Base-by-base conservation (phyloP, 2,888 invertebrate species). In the Mesoligia furuncula region DNA sequence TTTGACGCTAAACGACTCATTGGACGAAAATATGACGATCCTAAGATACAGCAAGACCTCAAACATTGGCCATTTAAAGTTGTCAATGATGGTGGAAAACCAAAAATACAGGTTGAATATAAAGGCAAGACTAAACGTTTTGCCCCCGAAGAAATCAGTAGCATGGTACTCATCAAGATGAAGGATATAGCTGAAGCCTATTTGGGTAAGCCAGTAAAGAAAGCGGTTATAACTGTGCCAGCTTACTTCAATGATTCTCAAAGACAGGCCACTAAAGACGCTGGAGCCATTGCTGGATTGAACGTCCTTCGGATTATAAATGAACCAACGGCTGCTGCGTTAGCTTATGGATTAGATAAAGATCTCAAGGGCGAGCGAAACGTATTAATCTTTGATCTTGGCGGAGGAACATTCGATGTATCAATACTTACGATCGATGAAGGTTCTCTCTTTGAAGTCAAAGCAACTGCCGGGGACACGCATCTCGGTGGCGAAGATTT, bases 61-160 rank as follows among this genome's bases (percentile, higher is more conserved):
- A 98, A 98, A 91, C 98, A 98, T 87, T 99, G 98, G 98, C 98
- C 98, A 0, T 99, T 99, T 92, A 97, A 97, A 89, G 98, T 98
- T 0, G 91, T 98, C 24, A 97, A 96, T 85, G 98, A 98, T 13
- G 94, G 93, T 6, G 97, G 97, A 6, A 98, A 98, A 87, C 98
- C 98, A 0, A 98, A 98, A 93, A 93, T 98, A 80, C 97, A 97
- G 92, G 97, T 98, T 4, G 97, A 97, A 83, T 97, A 97, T 91
- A 98, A 97, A 89, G 97, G 97, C 0, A 97, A 97, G 89, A 90
- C 85, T 6, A 98, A 98, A 92, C 95, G 93, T 51, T 98, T 98
- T 90, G 96, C 97, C 27, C 98, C 98, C 0, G 98, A 98, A 93
- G 98, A 98, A 93, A 97, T 98, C 87, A 98, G 98, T 88, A 98